Base-by-base conservation (phyloP, 1,140 invertebrate genomes). In the Tribolium castaneum region DNA sequence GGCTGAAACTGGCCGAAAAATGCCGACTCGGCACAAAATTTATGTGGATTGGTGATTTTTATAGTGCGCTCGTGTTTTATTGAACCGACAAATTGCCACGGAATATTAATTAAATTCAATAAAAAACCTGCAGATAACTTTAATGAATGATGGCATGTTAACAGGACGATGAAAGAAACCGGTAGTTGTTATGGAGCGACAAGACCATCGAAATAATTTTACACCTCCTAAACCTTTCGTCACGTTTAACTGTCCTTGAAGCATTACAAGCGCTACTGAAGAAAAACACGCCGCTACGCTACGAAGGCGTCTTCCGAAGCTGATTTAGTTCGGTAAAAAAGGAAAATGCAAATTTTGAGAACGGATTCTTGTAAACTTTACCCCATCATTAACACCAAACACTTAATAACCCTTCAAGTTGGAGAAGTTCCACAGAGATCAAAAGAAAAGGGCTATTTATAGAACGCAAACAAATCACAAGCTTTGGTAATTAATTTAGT, bases 181-280 rank as follows among this genome's bases (percentile, higher is more conserved):
- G 54, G 54, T 59, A 35, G 59, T 35, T 10, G 56, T 6, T 16
- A 22, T 35, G 59, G 30, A 22, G 19, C 59, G 51, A 66, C 5
- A 59, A 66, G 59, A 66, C 59, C 59, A 35, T 66, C 59, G 59
- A 66, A 66, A 66, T 66, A 66, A 66, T 66, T 66, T 66, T 45
- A 66, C 59, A 66, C 59, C 59, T 66, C 30, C 59, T 66, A 66
- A 66, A 66, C 59, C 59, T 66, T 66, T 66, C 59, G 59, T 66
- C 59, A 66, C 59, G 59, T 66, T 66, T 66, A 66, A 66, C 59
- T 66, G 59, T 66, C 59, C 59, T 66, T 66, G 59, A 66, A 66
- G 30, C 59, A 35, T 66, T 35, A 35, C 59, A 14, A 45, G 59
- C 30, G 54, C 10, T 14, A 14, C 16, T 35, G 25, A 9, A 66